Base-by-base conservation (phyloP, 1,140 invertebrate genomes). In the Scaptomyza pallida region DNA sequence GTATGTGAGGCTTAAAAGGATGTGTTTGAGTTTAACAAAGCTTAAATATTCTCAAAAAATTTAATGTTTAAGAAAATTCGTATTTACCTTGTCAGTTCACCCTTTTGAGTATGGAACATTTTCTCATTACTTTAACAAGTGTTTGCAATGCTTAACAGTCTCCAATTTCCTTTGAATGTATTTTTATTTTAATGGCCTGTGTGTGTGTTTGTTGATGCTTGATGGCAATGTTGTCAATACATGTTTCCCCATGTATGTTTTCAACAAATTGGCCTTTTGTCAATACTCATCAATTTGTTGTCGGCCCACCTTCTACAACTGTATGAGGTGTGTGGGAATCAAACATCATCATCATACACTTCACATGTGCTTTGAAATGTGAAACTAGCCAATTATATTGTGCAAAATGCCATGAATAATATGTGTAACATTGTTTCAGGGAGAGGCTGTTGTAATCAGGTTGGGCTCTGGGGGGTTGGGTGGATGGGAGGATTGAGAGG, bases 301-400 rank as follows among this genome's bases (percentile, higher is more conserved):
- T 30, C 6, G 26, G 26, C 26, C 26, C 26, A 30, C 9, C 21
- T n/a, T 26, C 30, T n/a, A n/a, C 41, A 41, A 15, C 10, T 13
- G 19, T 13, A 8, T 16, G 21, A 17, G 50, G 35, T 51, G 21
- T 50, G 21, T 6, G 16, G 16, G 13, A 51, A 43, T 16, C 45
- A 33, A 21, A 23, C 26, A 10, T 26, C 33, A 50, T 17, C 23
- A 55, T 37, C 44, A 56, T 35, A 57, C 44, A 54, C 41, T 61
- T 64, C 33, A 43, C 62, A 41, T 15, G 60, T 30, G 23, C 60
- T 69, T 47, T 64, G 67, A 62, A 69, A 62, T 70, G 65, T 52
- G 72, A 82, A 72, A 65, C 69, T 74, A 52, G 63, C 80, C 80
- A 86, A 83, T 80, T 83, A 86, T 79, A 79, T 60, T 83, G 76